Percentiles rank a stretch among this genome's conserved stretches.
phyloP scores from a whole-genome alignment of 2,113 vertebrate species.

The Gymnobelideus leadbeateri region DNA sequence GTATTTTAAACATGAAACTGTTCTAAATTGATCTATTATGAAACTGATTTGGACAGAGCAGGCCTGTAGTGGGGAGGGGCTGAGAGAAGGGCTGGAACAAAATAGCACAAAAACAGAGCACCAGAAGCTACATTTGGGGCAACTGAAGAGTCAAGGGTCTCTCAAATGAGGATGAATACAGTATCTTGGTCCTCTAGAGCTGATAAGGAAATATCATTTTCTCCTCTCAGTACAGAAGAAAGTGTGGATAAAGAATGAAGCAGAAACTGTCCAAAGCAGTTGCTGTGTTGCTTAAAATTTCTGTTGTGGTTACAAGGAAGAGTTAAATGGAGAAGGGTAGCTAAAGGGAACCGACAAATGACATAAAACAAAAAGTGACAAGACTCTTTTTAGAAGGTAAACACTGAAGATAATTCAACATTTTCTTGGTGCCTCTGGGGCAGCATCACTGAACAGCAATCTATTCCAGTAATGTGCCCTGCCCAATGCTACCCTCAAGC shows the following conservation, averaged over 20 bases:
- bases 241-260: background rate
- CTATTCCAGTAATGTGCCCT: background rate
- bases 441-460: too few relatives aligned
- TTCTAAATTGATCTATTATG: background rate
- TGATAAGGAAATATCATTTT: too few relatives aligned
- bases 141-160: background rate
- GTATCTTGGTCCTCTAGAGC: background rate
- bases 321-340: background rate
- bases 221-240: background rate
- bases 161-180: background rate
- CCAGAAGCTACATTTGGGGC: background rate
- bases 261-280: background rate
- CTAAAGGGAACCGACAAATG: background rate
- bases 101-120: background rate
- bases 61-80: too few relatives aligned
- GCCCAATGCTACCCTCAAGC: background rate
- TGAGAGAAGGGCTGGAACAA: too few relatives aligned
- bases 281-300: background rate
- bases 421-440: background rate
- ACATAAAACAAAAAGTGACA: background rate
- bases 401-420: background rate
- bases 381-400: background rate
- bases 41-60: background rate
- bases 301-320: too few relatives aligned
- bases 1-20: background rate